phyloP scores from a whole-genome alignment of 2,797 vertebrate species.

The Hypotaenidia philippensis region DNA sequence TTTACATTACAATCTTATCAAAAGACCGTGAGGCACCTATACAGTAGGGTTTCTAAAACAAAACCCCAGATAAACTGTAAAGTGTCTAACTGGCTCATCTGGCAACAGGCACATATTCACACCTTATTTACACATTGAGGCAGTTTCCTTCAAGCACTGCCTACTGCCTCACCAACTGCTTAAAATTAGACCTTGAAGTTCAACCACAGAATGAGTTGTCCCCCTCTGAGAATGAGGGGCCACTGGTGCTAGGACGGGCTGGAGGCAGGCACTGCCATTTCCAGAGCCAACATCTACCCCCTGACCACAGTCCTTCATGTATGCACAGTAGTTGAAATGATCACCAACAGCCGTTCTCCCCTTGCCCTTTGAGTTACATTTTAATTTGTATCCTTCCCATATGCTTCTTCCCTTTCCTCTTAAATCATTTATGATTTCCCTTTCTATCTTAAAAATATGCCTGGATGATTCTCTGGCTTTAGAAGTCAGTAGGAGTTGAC shows the following conservation, averaged over 20 bases:
- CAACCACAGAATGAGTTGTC: background rate
- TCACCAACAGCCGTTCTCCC: background rate
- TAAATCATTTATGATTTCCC: background rate
- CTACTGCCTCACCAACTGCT: background rate
- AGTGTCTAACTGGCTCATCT: background rate
- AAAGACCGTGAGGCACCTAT: background rate
- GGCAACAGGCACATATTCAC: background rate
- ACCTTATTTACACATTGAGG: background rate
- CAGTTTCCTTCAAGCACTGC: background rate
- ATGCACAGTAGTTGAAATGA: fast-evolving
- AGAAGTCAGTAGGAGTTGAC: background rate
- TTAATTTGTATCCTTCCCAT: background rate
- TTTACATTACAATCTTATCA: background rate
- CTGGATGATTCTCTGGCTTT: background rate
- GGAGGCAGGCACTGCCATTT: background rate
- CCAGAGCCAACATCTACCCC: background rate
- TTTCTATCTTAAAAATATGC: background rate
- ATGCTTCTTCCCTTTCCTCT: background rate
- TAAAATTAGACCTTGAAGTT: background rate
- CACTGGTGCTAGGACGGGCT: background rate
- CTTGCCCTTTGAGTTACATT: background rate
- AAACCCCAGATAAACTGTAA: background rate
- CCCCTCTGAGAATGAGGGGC: background rate
- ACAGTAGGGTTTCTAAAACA: background rate
- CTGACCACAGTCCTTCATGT: background rate